These are phyloP conservation scores for Callosobruchus maculatus DNA, from an alignment of 2,888 invertebrate species.

Conservation along the genomic window DNA sequence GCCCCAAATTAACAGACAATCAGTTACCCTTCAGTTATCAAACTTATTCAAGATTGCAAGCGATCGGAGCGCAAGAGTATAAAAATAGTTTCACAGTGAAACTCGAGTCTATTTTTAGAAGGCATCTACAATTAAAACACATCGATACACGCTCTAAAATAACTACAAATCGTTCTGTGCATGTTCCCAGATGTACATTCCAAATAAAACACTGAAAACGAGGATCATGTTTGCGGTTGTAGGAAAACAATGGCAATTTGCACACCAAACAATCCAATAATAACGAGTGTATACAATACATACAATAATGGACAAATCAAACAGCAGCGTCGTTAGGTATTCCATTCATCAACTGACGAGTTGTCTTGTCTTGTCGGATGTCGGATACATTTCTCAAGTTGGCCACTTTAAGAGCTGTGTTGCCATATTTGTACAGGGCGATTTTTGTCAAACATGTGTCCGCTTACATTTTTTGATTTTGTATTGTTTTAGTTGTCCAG, in stretches of 20 bases:
- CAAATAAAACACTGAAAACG: not conserved
- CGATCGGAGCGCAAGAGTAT: too few relatives aligned
- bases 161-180: not conserved
- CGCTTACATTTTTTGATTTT: too few relatives aligned
- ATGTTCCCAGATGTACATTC: not conserved
- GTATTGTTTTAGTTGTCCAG: too few relatives aligned
- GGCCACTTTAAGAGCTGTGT: not conserved
- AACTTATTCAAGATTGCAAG: not conserved
- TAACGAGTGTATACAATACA: not conserved
- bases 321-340: not conserved
- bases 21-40: too few relatives aligned
- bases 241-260: too few relatives aligned
- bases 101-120: not conserved
- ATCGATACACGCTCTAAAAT: not conserved
- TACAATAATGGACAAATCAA: not conserved
- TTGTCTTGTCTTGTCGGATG: too few relatives aligned
- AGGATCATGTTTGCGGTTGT: not conserved
- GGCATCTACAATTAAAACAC: not conserved
- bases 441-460: too few relatives aligned
- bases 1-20: too few relatives aligned
- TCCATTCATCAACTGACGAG: not conserved
- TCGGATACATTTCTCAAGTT: not conserved
- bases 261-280: not conserved
- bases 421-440: not conserved
- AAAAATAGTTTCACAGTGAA: not conserved